A percentile compares a stretch with the other conserved stretches of the same genome.
Conservation (phyloP, 2,888 invertebrate species). For the Actias luna region DNA sequence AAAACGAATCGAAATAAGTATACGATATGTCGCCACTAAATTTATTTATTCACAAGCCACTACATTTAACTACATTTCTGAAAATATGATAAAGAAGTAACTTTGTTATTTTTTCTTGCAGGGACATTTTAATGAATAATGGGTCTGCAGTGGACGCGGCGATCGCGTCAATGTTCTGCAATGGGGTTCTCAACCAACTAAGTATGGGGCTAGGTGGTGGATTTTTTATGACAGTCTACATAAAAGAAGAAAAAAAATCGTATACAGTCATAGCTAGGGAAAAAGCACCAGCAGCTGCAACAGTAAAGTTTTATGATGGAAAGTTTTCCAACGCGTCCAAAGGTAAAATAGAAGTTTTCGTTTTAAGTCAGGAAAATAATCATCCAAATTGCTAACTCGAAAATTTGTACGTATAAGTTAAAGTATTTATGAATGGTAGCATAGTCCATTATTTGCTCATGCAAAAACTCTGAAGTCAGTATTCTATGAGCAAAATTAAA, state of each 20-base stretch:
- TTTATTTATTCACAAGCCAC: too few relatives aligned
- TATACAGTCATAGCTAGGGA: conserved; percentile 88
- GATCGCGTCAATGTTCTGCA: conserved; percentile 92
- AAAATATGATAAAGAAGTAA: not conserved
- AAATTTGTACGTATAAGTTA: too few relatives aligned
- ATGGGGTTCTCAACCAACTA: conserved; percentile 90
- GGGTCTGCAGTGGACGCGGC: conserved; percentile 93
- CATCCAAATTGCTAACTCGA: too few relatives aligned
- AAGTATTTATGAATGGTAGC: too few relatives aligned
- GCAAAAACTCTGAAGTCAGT: too few relatives aligned
- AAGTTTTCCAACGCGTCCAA: conserved; percentile 59
- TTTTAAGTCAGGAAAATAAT: too few relatives aligned
- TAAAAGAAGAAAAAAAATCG: conserved; percentile 79
- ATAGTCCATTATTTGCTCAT: too few relatives aligned
- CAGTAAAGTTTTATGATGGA: conserved; percentile 81
- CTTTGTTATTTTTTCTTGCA: conserved; percentile 39
- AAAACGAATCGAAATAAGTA: too few relatives aligned
- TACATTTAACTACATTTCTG: not conserved
- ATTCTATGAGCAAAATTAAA: too few relatives aligned
- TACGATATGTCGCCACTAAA: too few relatives aligned
- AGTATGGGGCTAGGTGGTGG: conserved; percentile 91
- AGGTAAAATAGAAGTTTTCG: too few relatives aligned
- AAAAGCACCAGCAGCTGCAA: conserved; percentile 84
- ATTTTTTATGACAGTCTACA: conserved; percentile 89
- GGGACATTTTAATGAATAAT: conserved; percentile 83